These are phyloP conservation scores for Cotesia vestalis DNA, from an alignment of 1,140 invertebrate genomes.

Conservation along the genomic window DNA sequence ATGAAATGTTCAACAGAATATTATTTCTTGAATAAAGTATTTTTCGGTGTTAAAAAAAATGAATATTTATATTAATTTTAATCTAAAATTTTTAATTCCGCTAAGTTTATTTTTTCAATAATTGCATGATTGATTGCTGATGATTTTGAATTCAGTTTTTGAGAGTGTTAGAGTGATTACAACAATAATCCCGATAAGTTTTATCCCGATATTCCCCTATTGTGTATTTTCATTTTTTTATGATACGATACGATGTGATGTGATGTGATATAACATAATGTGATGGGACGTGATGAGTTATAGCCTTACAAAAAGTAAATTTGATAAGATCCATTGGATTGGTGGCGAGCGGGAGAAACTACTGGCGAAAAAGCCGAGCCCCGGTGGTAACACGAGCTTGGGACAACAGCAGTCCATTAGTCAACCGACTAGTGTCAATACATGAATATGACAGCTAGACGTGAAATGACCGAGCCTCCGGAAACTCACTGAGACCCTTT, in stretches of 20 bases:
- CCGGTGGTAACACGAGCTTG: slow-evolving; percentile 61
- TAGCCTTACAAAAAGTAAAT: slow-evolving; percentile 10
- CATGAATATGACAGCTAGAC: slow-evolving; percentile 64
- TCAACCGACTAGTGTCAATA: slow-evolving; percentile 66
- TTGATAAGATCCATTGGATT: slow-evolving; percentile 42
- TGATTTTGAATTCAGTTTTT: too few species aligned
- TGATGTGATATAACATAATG: slow-evolving; percentile 7
- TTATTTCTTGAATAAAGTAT: too few species aligned
- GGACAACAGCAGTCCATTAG: slow-evolving; percentile 66
- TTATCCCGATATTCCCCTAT: neutral
- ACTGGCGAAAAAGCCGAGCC: slow-evolving; percentile 49
- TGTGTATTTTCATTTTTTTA: neutral
- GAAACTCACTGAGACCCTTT: slow-evolving; percentile 27
- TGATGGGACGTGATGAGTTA: neutral
- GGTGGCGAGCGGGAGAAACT: slow-evolving; percentile 50
- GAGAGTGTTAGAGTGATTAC: too few species aligned
- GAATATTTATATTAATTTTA: too few species aligned
- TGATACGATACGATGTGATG: too few species aligned
- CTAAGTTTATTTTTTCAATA: too few species aligned
- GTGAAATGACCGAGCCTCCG: slow-evolving; percentile 36
- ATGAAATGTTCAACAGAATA: too few species aligned
- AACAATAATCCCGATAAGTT: too few species aligned
- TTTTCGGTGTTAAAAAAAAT: too few species aligned
- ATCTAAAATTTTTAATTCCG: too few species aligned
- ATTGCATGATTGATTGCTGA: too few species aligned